Evolutionary conservation across 2,888 invertebrate species (phyloP).

Genomic region (Dolichomitus sp.): DNA sequence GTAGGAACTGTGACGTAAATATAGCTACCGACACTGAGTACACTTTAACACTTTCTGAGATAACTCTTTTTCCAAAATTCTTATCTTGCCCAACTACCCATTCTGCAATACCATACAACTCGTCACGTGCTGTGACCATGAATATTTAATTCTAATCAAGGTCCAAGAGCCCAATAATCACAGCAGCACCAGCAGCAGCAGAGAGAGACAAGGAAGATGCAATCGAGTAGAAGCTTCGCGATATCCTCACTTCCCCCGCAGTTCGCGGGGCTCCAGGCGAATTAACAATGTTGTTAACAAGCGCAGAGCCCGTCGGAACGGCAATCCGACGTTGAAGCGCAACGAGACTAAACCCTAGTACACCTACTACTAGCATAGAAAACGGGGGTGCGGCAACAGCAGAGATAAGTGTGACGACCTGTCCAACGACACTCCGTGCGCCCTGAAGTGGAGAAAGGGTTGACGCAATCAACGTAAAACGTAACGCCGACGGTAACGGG

Average conservation of each 20-base stretch:
- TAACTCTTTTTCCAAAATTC: background rate
- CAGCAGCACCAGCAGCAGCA: conserved; percentile 12
- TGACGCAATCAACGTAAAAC: conserved; percentile 86
- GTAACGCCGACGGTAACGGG: conserved; percentile 85
- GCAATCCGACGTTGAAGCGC: conserved; percentile 69
- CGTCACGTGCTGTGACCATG: conserved; percentile 32
- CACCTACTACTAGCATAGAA: conserved; percentile 66
- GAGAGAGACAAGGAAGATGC: conserved; percentile 57
- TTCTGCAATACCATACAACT: conserved; percentile 18
- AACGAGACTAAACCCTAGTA: conserved; percentile 62
- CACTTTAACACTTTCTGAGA: background rate
- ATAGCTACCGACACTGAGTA: no score
- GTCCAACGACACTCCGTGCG: conserved; percentile 80
- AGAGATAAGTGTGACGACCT: conserved; percentile 86
- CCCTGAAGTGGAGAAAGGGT: conserved; percentile 78
- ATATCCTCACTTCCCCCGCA: conserved; percentile 29
- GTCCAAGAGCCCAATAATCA: conserved; percentile 52
- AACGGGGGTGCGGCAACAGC: conserved; percentile 56
- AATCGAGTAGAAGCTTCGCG: conserved; percentile 57
- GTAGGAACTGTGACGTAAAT: no score
- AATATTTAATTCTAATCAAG: conserved; percentile 66
- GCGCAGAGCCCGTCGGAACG: conserved; percentile 68
- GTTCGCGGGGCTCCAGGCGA: conserved; percentile 61
- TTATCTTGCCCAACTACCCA: background rate
- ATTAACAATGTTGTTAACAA: conserved; percentile 84